These are phyloP conservation scores for Pinna nobilis DNA, from an alignment of 1,140 invertebrate species.

Conservation along the genomic window DNA sequence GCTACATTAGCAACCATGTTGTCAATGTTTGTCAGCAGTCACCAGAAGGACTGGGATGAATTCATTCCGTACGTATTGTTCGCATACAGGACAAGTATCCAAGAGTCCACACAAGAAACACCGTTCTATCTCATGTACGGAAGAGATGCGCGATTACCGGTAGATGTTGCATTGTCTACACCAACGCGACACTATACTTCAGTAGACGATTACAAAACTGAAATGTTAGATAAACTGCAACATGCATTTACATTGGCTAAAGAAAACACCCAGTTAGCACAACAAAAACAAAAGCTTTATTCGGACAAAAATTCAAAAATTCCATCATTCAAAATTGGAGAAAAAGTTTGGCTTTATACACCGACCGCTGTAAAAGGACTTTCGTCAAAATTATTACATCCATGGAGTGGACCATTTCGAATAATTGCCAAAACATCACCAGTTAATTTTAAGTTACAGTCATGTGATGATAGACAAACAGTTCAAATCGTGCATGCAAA, in stretches of 20 bases:
- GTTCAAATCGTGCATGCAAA: too few relatives aligned
- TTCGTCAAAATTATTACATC: not conserved
- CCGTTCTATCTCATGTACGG: not conserved
- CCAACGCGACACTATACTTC: constrained; percentile 2
- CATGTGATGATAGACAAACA: too few relatives aligned
- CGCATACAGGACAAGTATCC: constrained; percentile 11
- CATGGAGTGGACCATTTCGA: not conserved
- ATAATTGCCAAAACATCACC: too few relatives aligned
- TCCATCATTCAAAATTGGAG: not conserved
- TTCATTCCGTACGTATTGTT: constrained; percentile 1
- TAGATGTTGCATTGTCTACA: not conserved
- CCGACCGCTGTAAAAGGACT: not conserved
- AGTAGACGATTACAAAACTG: constrained; percentile 24
- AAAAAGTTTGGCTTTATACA: constrained; percentile 14
- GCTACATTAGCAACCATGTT: constrained; percentile 31
- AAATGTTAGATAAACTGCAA: constrained; percentile 1
- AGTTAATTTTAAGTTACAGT: too few relatives aligned
- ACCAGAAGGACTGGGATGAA: constrained; percentile 17
- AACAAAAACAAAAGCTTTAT: constrained; percentile 24
- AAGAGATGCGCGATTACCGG: not conserved
- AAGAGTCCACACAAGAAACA: constrained; percentile 5
- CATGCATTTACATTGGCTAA: constrained; percentile 15
- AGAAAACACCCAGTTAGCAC: constrained; percentile 3
- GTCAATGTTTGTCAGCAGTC: constrained; percentile 15
- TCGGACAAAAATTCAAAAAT: not conserved